Evolutionary conservation across 1,140 invertebrate species (phyloP).

Genomic region (Mactra quadrangularis): DNA sequence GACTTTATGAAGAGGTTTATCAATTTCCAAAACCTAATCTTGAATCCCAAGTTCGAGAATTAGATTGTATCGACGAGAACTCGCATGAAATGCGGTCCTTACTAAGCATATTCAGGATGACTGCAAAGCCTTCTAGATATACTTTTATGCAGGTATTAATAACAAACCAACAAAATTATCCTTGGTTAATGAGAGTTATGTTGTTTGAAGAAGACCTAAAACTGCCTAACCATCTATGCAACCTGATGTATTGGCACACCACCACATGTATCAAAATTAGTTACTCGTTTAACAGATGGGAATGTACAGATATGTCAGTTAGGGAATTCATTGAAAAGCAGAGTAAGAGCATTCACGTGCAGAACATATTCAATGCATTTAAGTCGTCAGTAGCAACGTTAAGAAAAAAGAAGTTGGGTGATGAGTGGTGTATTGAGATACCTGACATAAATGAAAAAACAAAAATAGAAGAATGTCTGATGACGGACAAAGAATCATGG

Average conservation of each 20-base stretch:
- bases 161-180: background rate
- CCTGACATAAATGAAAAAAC: background rate
- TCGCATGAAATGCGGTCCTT: background rate
- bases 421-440: background rate
- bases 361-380: slow-evolving; percentile 28
- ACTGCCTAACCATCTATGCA: slow-evolving; percentile 14
- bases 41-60: slow-evolving; percentile 23
- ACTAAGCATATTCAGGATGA: slow-evolving; percentile 19
- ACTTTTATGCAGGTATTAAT: slow-evolving; percentile 9
- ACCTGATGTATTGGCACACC: slow-evolving; percentile 42
- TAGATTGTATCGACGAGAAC: background rate
- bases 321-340: background rate
- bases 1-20: background rate
- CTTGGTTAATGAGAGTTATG: background rate
- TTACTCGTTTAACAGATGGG: slow-evolving; percentile 31
- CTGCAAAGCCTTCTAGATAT: background rate
- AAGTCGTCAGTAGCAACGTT: slow-evolving; percentile 9
- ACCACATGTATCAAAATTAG: slow-evolving; percentile 8
- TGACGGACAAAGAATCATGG: background rate
- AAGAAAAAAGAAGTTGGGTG: background rate
- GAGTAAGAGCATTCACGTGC: background rate
- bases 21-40: background rate
- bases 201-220: background rate
- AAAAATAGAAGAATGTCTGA: slow-evolving; percentile 35
- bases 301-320: slow-evolving; percentile 38